These are phyloP conservation scores for Rhagologus leucostigma DNA, from an alignment of 2,113 vertebrate species.

Conservation along the genomic window DNA sequence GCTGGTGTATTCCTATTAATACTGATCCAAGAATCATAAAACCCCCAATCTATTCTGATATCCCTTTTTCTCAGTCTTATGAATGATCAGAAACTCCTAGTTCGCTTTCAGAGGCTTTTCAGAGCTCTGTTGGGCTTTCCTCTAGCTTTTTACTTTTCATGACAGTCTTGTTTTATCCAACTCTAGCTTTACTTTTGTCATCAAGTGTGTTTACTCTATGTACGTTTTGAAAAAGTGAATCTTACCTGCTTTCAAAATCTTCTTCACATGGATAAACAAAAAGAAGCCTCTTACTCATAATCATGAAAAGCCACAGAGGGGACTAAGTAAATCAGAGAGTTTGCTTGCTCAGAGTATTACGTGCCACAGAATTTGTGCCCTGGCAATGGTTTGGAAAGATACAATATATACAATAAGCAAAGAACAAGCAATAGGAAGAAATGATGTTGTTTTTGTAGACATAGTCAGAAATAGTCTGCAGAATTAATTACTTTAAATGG, in stretches of 20 bases:
- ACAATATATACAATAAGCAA: neutral
- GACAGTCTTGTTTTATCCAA: neutral
- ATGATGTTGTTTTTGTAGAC: neutral
- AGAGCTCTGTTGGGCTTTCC: neutral
- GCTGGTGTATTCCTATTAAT: neutral
- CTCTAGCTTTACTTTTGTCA: neutral
- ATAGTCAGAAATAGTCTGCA: constrained; percentile 26
- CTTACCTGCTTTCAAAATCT: neutral
- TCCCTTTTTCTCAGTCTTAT: neutral
- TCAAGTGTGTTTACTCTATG: neutral
- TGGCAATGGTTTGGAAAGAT: neutral
- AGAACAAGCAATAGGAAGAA: neutral
- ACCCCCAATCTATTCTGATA: neutral
- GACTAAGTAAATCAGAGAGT: neutral
- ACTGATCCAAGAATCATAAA: neutral
- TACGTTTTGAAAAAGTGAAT: neutral
- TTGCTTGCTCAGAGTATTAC: neutral
- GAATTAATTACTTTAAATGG: constrained; percentile 20
- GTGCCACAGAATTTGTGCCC: neutral
- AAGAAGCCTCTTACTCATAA: neutral
- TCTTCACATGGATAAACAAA: neutral
- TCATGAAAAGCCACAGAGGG: neutral
- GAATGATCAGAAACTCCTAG: neutral
- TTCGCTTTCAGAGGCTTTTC: neutral
- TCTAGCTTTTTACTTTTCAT: neutral